phyloP scores from a whole-genome alignment of 1,140 invertebrate species.

The Drosophila auraria region DNA sequence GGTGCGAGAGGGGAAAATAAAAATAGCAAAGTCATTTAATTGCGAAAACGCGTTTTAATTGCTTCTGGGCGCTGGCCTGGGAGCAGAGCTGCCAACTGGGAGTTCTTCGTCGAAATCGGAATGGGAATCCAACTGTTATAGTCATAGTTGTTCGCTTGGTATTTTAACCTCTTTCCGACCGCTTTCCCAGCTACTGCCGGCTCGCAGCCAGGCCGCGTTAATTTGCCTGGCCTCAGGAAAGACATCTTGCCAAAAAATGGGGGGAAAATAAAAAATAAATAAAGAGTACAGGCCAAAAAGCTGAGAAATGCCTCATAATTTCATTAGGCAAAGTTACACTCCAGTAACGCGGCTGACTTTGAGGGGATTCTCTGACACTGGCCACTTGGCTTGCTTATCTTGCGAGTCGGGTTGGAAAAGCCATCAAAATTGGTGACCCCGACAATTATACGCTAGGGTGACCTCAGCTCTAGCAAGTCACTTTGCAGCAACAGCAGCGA shows the following conservation, averaged over 20 bases:
- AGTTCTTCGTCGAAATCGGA: conserved; percentile 28
- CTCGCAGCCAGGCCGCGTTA: conserved; percentile 27
- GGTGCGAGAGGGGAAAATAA: conserved; percentile 28
- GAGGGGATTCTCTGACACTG: conserved; percentile 12
- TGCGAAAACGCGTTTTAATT: conserved; percentile 83
- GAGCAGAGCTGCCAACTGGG: conserved; percentile 24
- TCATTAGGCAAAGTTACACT: conserved; percentile 62
- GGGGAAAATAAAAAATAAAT: conserved; percentile 21
- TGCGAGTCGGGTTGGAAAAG: conserved; percentile 14
- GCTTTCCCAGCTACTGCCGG: conserved; percentile 55
- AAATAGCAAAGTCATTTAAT: conserved; percentile 83
- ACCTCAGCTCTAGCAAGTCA: conserved; percentile 31
- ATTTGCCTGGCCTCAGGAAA: conserved; percentile 39
- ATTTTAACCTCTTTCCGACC: conserved; percentile 49
- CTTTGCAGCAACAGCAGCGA: conserved; percentile 3
- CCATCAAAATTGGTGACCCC: conserved; percentile 50
- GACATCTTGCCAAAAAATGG: conserved; percentile 55
- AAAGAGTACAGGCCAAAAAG: conserved; percentile 23
- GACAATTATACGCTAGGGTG: conserved; percentile 46
- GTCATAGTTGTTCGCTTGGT: conserved; percentile 28
- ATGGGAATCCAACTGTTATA: conserved; percentile 46
- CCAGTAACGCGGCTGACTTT: conserved; percentile 49
- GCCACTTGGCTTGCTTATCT: conserved; percentile 56
- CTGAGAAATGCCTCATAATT: conserved; percentile 57
- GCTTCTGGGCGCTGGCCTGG: conserved; percentile 63